Conservation (phyloP, 2,888 invertebrate genomes). For the Meghimatium bilineatum region DNA sequence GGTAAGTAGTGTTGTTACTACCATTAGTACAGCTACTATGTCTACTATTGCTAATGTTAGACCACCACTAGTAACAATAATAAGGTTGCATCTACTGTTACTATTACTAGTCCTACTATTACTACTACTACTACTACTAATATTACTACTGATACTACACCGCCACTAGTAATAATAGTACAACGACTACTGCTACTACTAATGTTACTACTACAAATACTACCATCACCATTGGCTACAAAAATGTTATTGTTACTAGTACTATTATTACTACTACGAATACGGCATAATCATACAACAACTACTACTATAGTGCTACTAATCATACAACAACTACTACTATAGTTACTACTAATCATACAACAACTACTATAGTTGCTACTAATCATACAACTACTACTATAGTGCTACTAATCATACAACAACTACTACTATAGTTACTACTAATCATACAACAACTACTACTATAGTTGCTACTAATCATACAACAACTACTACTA, state of each 20-base stretch:
- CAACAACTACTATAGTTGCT: background rate
- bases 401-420: background rate
- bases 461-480: too few relatives aligned
- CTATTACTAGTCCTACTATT: background rate
- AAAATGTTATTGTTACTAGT: background rate
- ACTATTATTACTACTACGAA: background rate
- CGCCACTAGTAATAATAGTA: background rate
- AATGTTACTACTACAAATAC: background rate
- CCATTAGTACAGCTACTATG: background rate
- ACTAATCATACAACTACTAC: background rate
- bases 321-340: background rate
- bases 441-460: too few relatives aligned
- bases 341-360: background rate
- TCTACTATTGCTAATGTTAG: background rate
- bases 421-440: too few relatives aligned
- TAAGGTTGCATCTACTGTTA: too few relatives aligned
- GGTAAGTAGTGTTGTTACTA: slow-evolving; percentile 52
- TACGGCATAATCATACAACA: background rate
- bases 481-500: too few relatives aligned
- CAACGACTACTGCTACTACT: background rate
- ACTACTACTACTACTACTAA: background rate
- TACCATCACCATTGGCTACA: background rate
- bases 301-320: background rate
- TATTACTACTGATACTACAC: background rate
- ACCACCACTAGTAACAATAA: background rate